phyloP scores from a whole-genome alignment of 2,888 invertebrate genomes.

The Piscicola geometra region DNA sequence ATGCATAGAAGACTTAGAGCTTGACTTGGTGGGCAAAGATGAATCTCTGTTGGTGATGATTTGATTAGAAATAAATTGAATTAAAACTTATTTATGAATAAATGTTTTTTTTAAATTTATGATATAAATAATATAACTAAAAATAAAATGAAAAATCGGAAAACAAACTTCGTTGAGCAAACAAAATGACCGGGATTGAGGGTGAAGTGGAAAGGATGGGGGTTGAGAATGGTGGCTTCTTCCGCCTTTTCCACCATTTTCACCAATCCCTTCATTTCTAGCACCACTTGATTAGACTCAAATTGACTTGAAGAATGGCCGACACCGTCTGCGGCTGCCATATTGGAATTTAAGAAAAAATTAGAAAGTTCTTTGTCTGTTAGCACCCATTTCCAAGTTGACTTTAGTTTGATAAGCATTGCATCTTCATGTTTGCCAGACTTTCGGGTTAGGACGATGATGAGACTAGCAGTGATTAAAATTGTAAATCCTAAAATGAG shows the following conservation, averaged over 20 bases:
- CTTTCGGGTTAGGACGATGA: not conserved
- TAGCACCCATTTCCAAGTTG: not conserved
- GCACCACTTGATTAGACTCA: no score
- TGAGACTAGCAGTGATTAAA: not conserved
- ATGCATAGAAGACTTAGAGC: not conserved
- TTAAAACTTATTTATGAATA: no score
- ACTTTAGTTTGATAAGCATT: not conserved
- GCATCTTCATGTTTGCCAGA: not conserved
- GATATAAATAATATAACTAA: not conserved
- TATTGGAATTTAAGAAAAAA: not conserved
- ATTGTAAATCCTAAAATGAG: not conserved
- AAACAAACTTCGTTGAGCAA: slow-evolving; percentile 39
- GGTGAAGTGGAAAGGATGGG: slow-evolving; percentile 47
- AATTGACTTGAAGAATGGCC: not conserved
- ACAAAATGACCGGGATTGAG: slow-evolving; percentile 45
- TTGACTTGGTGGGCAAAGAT: not conserved
- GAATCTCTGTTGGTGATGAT: not conserved
- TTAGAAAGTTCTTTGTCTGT: not conserved
- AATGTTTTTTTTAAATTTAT: not conserved
- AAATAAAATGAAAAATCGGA: slow-evolving; percentile 42
- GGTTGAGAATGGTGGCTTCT: slow-evolving; percentile 43
- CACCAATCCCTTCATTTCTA: not conserved
- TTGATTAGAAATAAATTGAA: no score
- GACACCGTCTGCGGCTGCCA: not conserved
- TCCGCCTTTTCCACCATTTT: slow-evolving; percentile 1